Base-by-base conservation (phyloP, 2,888 invertebrate genomes). In the Phyto melanocephala region DNA sequence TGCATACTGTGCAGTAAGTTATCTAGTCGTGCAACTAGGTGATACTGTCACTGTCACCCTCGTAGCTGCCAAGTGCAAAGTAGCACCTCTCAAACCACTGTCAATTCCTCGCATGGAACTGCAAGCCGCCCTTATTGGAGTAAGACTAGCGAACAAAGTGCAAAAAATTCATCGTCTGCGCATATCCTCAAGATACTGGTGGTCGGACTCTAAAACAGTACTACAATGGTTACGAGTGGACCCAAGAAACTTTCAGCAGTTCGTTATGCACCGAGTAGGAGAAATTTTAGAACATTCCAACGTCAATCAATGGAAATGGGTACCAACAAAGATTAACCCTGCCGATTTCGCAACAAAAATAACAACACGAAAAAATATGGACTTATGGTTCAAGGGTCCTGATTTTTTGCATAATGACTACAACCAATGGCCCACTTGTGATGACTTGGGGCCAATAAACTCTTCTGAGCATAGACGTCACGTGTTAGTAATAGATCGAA, bases 331-430 rank as follows among this genome's bases (percentile, higher is more conserved):
- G 37, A 13, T 50, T 20, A 84, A 74, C 54, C 45, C 56, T 5
- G 84, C 75, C 0, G 85, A 84, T 22, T 20, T 74, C 1, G 81
- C 83, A 0, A 85, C 84, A 15, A 83, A 83, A 28, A 45, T 68
- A n/a, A 45, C 71, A 15, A 60, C 56, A 5, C 50, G 13, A 6
- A 15, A 60, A 2, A 20, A 81, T 15, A 40, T 5, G 5, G 35
- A 63, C 0, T 40, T 47, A 7, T 81, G 84, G 81, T 71, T 83
- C 15, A 45, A 35, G 1, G 75, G 83, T 13, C 84, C 83, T 1
- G 40, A n/a, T 1, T 81, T 78, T 67, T 35, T 78, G 17, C 6
- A 2, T 2, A 1, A 1, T 1, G 15, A 40, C 6, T 8, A 40
- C 40, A 15, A 10, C 35, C 24, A 72, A 8, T 81, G 81, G 81